Base-by-base conservation (phyloP, 2,113 vertebrate species). In the Spea bombifrons region DNA sequence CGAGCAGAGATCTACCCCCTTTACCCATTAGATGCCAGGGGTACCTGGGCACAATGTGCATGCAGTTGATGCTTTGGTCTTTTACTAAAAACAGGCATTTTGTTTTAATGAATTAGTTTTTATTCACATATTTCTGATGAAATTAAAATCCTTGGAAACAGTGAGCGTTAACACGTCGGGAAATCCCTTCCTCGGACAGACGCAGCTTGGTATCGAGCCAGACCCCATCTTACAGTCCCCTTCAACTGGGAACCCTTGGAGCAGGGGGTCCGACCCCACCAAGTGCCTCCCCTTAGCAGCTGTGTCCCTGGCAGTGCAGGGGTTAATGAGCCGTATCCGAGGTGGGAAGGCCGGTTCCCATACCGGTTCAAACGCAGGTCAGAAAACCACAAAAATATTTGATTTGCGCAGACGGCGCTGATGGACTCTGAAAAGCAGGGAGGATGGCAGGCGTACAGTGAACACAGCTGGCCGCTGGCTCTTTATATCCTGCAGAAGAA, bases 381-480 rank as follows among this genome's bases (percentile, higher is more conserved):
- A 92, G 86, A 88, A 86, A 89, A 88, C 84, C 88, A 85, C 84
- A 86, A 83, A 83, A 88, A 89, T 85, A 86, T 89, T 88, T 91
- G 90, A 91, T 92, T 91, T 92, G 90, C 87, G 89, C 69, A 87
- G 87, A 84, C 89, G 87, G 90, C 87, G 86, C 89, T 88, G 86
- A 90, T 88, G 88, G 83, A 87, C 88, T 91, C 91, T 91, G 84
- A 86, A 59, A 87, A 90, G 88, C 81, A 87, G 87, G 76, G 86
- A 91, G 87, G 89, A 88, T 82, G 90, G 91, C 91, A 90, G 88
- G 88, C 90, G 90, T 91, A 89, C 89, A 89, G 72, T 88, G 89
- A 90, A 90, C 91, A 90, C 91, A 92, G 92, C 91, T 91, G 92
- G 86, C 81, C 84, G 73, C 81, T 2, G 50, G 84, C 86, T 85